Evolutionary conservation across 1,140 invertebrate genomes (phyloP), one percentile per base, ranked within the genome.

Genomic region (Doryteuthis pealeii): DNA sequence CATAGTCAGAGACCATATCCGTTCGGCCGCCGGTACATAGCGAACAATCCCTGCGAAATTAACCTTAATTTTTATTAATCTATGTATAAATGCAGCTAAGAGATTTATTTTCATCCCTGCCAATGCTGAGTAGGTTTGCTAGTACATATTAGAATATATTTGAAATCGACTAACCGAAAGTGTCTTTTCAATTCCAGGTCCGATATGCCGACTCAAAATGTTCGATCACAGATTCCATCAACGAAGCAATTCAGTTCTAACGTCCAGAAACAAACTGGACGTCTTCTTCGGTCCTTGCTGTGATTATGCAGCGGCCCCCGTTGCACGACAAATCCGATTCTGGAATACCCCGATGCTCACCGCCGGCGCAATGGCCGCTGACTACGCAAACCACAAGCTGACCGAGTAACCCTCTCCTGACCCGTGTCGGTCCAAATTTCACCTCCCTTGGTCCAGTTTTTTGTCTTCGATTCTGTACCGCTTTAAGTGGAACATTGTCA

Each of bases 251-350:
- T 32, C 79, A 81, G 10, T 81, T 81, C 45, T 85, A n/a, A 78
- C 77, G 72, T 85, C 2, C 62, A 76, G 33, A 74, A 73, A 8
- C 73, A 80, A n/a, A 33, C 79, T 83, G 12, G 93, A 97, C 88
- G 94, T 93, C 0, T 95, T 97, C 84, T 91, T 98, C 81, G 96
- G 96, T 0, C 93, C 96, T 0, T 92, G 95, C 8, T 97, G 95
- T 87, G 95, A 96, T 80, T 98, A 96, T 86, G 94, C 95, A 0
- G 91, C 96, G 70, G 95, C 95, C 0, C 95, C 95, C 0, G 94
- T 98, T 2, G 93, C 94, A 1, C 89, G 96, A 28, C 96, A 97
- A 85, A 92, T 93, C 3, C 30, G 72, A 31, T 83, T 78, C 43
- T 98, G 96, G 96, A 84, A 92, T 10, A 93, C 96, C 22, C 96